These are phyloP conservation scores for Frankliniella intonsa DNA, from an alignment of 2,888 invertebrate species.

Conservation along the genomic window DNA sequence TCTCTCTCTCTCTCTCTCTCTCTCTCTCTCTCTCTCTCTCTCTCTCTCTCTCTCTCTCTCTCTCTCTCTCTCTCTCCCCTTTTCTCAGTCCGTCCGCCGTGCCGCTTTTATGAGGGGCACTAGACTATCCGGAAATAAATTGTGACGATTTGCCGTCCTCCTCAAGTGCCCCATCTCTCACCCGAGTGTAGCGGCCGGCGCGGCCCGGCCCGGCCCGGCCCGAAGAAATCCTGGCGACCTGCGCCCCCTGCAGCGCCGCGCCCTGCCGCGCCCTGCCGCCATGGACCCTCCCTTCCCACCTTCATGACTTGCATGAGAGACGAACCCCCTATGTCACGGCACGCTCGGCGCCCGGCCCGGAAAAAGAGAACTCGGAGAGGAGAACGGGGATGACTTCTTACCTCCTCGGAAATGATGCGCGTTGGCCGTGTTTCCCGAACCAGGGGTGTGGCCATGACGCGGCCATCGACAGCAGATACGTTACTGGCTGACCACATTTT, in stretches of 20 bases:
- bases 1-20: neutral
- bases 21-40: neutral
- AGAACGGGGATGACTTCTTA: no score
- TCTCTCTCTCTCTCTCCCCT: neutral
- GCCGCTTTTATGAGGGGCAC: conserved; percentile 12
- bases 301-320: conserved; percentile 14
- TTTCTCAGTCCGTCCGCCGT: neutral
- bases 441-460: no score
- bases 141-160: conserved; percentile 18
- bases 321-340: neutral
- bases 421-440: no score
- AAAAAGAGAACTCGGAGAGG: neutral
- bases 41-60: neutral
- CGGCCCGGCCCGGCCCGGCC: neutral
- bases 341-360: neutral
- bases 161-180: conserved; percentile 22
- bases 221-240: no score
- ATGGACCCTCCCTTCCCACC: neutral
- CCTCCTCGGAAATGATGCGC: no score
- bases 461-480: no score
- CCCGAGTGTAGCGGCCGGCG: neutral
- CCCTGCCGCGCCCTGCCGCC: no score
- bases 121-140: conserved; percentile 27
- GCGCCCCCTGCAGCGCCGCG: neutral
- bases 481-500: no score